A percentile compares a stretch with the other conserved stretches of the same genome.
These are phyloP conservation scores for Oostethus manadensis DNA, from an alignment of 2,113 vertebrate genomes.

Conservation along the genomic window DNA sequence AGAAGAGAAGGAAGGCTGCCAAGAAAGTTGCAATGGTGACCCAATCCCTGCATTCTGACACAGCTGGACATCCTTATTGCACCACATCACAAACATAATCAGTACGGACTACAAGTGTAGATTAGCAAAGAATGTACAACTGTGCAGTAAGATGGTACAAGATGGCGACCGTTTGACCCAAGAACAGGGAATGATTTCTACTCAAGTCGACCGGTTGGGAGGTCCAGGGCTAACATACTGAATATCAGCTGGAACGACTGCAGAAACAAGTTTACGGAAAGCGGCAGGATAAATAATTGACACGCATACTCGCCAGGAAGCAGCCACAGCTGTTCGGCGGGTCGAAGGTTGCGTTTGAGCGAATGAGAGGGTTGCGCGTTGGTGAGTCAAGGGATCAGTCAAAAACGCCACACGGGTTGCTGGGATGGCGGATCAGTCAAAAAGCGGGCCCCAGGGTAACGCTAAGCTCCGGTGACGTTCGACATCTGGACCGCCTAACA, in stretches of 20 bases:
- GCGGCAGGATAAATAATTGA: conserved; percentile 13
- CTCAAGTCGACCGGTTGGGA: no score
- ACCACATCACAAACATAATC: conserved; percentile 34
- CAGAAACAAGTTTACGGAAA: no score
- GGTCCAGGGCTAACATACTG: no score
- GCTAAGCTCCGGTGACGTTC: conserved; percentile 46
- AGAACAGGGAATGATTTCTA: no score
- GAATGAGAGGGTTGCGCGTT: conserved; percentile 2
- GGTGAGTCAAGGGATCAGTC: conserved; percentile 24
- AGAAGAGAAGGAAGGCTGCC: conserved; percentile 37
- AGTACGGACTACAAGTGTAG: neutral
- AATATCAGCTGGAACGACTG: no score
- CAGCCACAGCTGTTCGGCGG: conserved; percentile 42
- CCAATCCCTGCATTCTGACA: conserved; percentile 21
- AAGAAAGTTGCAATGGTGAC: conserved; percentile 44
- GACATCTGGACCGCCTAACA: conserved; percentile 54
- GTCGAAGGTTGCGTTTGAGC: conserved; percentile 20
- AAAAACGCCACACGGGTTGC: neutral
- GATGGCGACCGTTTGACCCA: no score
- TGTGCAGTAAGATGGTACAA: no score
- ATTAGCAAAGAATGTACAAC: no score
- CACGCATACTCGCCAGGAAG: conserved; percentile 5
- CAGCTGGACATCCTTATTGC: conserved; percentile 45
- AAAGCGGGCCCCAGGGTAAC: conserved; percentile 26
- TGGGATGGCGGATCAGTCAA: conserved; percentile 23